A percentile compares a stretch with the other conserved stretches of the same genome.
These are phyloP conservation scores for Argyresthia albistria DNA, from an alignment of 2,888 invertebrate species.

Conservation along the genomic window DNA sequence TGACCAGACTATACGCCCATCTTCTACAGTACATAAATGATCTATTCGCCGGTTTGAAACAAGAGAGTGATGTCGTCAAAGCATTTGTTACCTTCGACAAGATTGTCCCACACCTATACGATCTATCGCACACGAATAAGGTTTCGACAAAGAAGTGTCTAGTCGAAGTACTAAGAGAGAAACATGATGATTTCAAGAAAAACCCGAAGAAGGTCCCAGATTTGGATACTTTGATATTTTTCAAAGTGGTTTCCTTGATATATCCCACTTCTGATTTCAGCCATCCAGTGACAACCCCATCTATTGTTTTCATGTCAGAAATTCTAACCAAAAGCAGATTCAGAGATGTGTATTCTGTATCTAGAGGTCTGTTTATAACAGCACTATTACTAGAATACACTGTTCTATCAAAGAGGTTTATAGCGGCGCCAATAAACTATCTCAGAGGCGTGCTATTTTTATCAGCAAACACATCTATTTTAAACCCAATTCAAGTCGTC, in stretches of 20 bases:
- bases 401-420: constrained; percentile 81
- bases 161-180: constrained; percentile 80
- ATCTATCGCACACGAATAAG: constrained; percentile 80
- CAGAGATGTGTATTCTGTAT: constrained; percentile 76
- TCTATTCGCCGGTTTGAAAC: constrained; percentile 51
- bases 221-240: constrained; percentile 81
- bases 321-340: constrained; percentile 79
- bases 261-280: constrained; percentile 93
- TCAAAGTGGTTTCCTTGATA: constrained; percentile 85
- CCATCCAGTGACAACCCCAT: constrained; percentile 92
- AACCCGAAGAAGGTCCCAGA: constrained; percentile 74
- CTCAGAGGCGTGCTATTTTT: constrained; percentile 82
- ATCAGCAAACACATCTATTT: constrained; percentile 74
- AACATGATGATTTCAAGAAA: constrained; percentile 75
- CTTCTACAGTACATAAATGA: constrained; percentile 85
- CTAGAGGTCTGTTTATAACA: constrained; percentile 83
- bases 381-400: constrained; percentile 86
- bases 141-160: constrained; percentile 77
- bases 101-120: constrained; percentile 73
- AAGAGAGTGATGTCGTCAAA: constrained; percentile 49
- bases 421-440: constrained; percentile 87
- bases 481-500: constrained; percentile 74
- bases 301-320: constrained; percentile 85
- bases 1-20: constrained; percentile 81
- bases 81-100: constrained; percentile 74